Base-by-base conservation (phyloP, 2,888 invertebrate species). In the Trypoxylon attenuatum region DNA sequence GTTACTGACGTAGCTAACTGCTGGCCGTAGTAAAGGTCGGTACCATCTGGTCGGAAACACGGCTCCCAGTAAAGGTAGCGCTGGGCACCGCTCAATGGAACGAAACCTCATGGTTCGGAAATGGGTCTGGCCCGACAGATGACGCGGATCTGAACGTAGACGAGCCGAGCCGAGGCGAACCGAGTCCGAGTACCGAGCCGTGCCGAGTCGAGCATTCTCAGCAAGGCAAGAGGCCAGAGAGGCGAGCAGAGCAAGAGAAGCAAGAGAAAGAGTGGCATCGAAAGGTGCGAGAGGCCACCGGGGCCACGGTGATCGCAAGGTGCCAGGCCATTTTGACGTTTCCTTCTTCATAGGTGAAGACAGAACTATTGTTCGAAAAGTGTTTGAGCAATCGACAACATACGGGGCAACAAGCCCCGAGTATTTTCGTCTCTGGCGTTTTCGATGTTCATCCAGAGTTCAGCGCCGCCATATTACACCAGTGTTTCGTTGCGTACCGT, bases 381-480 rank as follows among this genome's bases (percentile, higher is more conserved):
- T n/a, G n/a, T n/a, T n/a, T n/a, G n/a, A n/a, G 13, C 23, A 39
- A 16, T 5, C 5, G 27, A n/a, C 38, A 2, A 13, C 43, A 16
- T 19, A 10, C 5, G 5, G n/a, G 15, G 23, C 13, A 5, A 27
- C 8, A 1, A 4, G 23, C 10, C 10, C n/a, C 0, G 2, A 21
- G 15, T 2, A 6, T 16, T 39, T 10, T 0, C 38, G 25, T 8
- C 13, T 10, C 13, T 43, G 15, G 2, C 45, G 10, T 10, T 49
- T 8, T 18, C 42, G 38, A 5, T 13, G 10, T 13, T 33, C 6
- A 1, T 19, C 5, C 1, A 15, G 15, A 38, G 15, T 53, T 42
- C 22, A 15, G 6, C 46, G 51, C 56, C 51, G 65, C 65, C 65
- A 65, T 65, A 27, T 65, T 65, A 52, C 56, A 10, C n/a, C n/a